Conservation (phyloP, 2,113 vertebrate genomes). For the Ginglymostoma cirratum region DNA sequence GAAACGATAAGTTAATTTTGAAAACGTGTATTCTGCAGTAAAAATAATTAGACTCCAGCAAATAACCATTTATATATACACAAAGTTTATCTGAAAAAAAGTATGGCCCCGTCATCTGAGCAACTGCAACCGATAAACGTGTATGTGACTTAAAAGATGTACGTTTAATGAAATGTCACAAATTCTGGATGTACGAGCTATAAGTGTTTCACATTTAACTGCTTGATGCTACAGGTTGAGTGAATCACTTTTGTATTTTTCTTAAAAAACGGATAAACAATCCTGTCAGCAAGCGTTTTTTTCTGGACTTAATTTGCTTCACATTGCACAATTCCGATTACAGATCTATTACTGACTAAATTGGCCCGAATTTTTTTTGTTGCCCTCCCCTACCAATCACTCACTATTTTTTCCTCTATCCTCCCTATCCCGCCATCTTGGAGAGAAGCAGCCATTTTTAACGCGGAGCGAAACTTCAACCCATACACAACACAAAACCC, state of each 20-base stretch:
- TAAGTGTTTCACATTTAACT: constrained; percentile 16
- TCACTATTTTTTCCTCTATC: constrained; percentile 51
- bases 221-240: constrained; percentile 36
- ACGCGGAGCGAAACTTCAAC: constrained; percentile 42
- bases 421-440: constrained; percentile 79
- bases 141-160: not conserved
- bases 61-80: not conserved
- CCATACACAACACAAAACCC: constrained; percentile 32
- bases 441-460: constrained; percentile 76
- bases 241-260: constrained; percentile 24
- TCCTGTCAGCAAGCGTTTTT: not conserved
- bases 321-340: not conserved
- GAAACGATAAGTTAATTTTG: not conserved
- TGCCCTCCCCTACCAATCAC: constrained; percentile 42
- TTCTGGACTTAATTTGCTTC: not conserved
- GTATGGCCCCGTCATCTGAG: not conserved
- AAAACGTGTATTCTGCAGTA: not conserved
- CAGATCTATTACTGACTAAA: not conserved
- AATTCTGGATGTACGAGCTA: not conserved
- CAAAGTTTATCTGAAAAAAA: not conserved
- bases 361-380: not conserved
- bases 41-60: not conserved
- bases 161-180: not conserved
- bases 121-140: not conserved
- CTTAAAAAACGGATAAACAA: constrained; percentile 15